Base-by-base conservation (phyloP, 2,888 invertebrate genomes). In the Ischnura elegans region DNA sequence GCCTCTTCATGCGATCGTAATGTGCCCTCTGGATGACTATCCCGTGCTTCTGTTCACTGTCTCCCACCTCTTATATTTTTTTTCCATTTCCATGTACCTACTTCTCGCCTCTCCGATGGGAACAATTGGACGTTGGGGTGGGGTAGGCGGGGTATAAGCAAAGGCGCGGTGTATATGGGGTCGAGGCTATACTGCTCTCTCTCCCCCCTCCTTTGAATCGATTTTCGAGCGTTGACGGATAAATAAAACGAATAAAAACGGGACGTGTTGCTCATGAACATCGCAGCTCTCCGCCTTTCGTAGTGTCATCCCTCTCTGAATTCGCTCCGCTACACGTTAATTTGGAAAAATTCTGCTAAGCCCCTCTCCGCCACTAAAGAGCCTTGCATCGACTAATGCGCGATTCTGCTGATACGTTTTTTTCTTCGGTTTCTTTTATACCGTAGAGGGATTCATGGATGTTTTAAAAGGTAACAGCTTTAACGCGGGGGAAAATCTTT, bases 181-280 rank as follows among this genome's bases (percentile, higher is more conserved):
- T 19, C 16, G 61, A 25, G 16, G 76, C 29, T n/a, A n/a, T 36
- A 76, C 25, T 5, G 25, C 8, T 61, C 25, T 61, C 76, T 36
- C 76, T 5, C 6, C 8, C n/a, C 25, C n/a, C 76, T 36, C 76
- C 76, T 19, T 3, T 51, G 4, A 29, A 76, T 76, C 76, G 76
- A 76, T 76, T 76, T 76, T 76, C 36, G 76, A 76, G 76, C 76
- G 29, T 29, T 36, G 76, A 36, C 76, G 76, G 36, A 76, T 76
- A 76, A 76, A 76, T 76, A 76, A 76, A 76, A 76, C 25, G 76
- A 76, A 36, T 76, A 76, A 76, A 6, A 51, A 51, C 13, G 51
- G n/a, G 36, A 76, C 76, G 76, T 36, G 76, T 76, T 76, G 76
- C 76, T 76, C 16, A 76, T 76, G 76, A 76, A 76, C 76, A 76